Base-by-base conservation (phyloP, 2,113 vertebrate genomes). In the Sturnus vulgaris region DNA sequence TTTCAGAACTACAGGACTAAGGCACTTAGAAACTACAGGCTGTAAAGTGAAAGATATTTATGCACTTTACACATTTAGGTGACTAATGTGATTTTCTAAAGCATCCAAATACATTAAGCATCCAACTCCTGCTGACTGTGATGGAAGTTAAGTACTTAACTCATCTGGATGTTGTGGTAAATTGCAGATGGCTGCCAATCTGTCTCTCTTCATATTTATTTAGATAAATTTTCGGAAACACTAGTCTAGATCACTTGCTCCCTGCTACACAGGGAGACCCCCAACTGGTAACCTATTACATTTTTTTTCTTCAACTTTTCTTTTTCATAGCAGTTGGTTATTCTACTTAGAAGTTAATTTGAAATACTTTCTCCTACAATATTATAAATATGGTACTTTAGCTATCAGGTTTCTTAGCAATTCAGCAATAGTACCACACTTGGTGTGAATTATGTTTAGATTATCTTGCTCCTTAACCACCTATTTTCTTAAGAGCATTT, bases 401-500 rank as follows among this genome's bases (percentile, higher is more conserved):
- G 79, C 75, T 65, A 55, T 77, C 61, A 64, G 70, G 30, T 82
- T 95, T 95, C 70, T 40, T 52, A 93, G 64, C 42, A 91, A 61
- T 72, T 95, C 91, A 52, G 46, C 47, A 69, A 31, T 27, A 35
- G 27, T 56, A 37, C 50, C 49, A 39, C 28, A 76, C 69, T 95
- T 52, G 86, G 15, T 44, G 83, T 83, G 84, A 79, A 64, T 60
- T n/a, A 39, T 39, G 27, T 27, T 95, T 86, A 92, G 81, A 76
- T 89, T 89, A 40, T 80, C 55, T 66, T 1, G 9, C 5, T 93
- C 66, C 53, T 39, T 86, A 71, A 56, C 44, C 30, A 95, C n/a
- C n/a, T 79, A 46, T 97, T 86, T 94, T 52, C 73, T 81, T 96
- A 78, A 88, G 91, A 79, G 42, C 22, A 76, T 82, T 95, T 95